Evolutionary conservation across 2,888 invertebrate species (phyloP).

Genomic region (Rambutsinella grinnellia): DNA sequence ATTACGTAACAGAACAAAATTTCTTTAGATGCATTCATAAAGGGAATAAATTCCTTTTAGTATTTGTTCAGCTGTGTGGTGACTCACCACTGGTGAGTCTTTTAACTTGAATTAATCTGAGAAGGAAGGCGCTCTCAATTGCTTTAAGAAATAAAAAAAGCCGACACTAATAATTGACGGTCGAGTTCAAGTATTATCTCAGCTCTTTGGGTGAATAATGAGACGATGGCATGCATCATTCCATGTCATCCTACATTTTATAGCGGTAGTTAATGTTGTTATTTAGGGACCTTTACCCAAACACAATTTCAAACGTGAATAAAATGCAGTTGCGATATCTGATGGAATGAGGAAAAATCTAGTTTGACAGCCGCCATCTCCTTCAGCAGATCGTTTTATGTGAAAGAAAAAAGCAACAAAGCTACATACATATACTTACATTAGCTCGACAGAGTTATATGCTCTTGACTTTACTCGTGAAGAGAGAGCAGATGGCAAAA

Average conservation of each 20-base stretch:
- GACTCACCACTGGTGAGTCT: not conserved
- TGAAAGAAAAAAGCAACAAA: not conserved
- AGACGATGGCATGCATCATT: too few species aligned
- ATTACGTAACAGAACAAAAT: too few species aligned
- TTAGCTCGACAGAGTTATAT: too few species aligned
- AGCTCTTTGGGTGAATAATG: too few species aligned
- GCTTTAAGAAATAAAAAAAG: too few species aligned
- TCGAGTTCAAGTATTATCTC: too few species aligned
- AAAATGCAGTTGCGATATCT: too few species aligned
- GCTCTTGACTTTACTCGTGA: too few species aligned
- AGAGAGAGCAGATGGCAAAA: constrained; percentile 2
- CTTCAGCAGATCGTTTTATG: not conserved
- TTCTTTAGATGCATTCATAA: too few species aligned
- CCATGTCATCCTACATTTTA: constrained; percentile 27
- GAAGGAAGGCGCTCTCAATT: too few species aligned
- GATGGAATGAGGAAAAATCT: constrained; percentile 54
- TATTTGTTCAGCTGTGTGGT: constrained; percentile 37
- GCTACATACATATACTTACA: not conserved
- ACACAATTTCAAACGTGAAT: constrained; percentile 17
- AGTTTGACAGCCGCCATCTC: constrained; percentile 49
- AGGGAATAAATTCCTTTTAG: constrained; percentile 9
- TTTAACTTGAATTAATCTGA: too few species aligned
- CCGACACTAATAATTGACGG: too few species aligned
- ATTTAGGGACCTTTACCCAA: constrained; percentile 18
- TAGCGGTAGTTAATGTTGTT: constrained; percentile 48